Base-by-base conservation (phyloP, 2,888 invertebrate species). In the Sylvicola cinctus region DNA sequence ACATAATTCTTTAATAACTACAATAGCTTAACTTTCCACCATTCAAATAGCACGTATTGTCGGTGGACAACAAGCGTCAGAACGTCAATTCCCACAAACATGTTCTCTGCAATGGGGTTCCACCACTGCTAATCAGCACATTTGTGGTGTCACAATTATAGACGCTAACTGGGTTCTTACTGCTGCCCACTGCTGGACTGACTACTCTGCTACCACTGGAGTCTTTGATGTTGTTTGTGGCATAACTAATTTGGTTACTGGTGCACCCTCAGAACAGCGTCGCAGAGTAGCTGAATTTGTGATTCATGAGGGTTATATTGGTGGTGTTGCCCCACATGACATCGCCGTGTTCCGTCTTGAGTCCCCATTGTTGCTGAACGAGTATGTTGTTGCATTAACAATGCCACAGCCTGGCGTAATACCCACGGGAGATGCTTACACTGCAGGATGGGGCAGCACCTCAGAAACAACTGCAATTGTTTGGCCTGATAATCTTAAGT, bases 391-490 rank as follows among this genome's bases (percentile, higher is more conserved):
- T 28, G 42, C 44, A 16, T 38, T 23, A 16, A 27, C 14, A 2
- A 6, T 42, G 13, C 33, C 38, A 14, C 3, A 12, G 10, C 15
- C 29, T 14, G 27, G 6, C 20, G 27, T 20, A 30, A 16, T 26
- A 15, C 32, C 27, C 3, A 16, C 17, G 2, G 41, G 42, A 25
- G 8, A 16, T 11, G 33, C 32, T 3, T 23, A 25, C 3, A 17
- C 40, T 7, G 40, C 32, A 25, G 42, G 42, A 12, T 42, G 42
- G 42, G 42, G 42, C 10, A 41, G 54, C 37, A 52, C 49, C 20
- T 54, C 55, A 2, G 51, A 51, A 46, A 52, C 55, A 23, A 41
- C 47, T 2, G 46, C 45, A 8, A 52, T 54, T 16, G 39, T 49
- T 32, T 52, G 45, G 42, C 55, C 55, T 3, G 48, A 49, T 23